Conservation (phyloP, 2,113 vertebrate species). For the Lynx canadensis region DNA sequence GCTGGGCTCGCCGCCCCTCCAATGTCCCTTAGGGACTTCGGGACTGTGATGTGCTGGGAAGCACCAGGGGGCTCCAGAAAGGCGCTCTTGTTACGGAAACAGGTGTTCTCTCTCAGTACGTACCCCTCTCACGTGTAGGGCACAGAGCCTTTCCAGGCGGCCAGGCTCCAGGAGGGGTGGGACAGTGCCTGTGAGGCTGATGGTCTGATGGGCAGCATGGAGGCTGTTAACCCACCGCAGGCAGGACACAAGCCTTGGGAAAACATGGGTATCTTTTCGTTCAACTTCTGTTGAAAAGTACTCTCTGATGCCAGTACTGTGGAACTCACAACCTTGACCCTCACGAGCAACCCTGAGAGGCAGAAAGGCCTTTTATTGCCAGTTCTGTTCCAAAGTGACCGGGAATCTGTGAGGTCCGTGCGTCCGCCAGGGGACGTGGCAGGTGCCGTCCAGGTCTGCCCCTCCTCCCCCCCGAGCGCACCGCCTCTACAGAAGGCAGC, state of each 20-base stretch:
- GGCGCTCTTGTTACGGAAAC: fast-evolving
- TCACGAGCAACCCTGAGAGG: background rate
- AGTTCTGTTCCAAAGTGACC: too few relatives aligned
- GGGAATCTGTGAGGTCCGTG: background rate
- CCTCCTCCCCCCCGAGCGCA: fast-evolving
- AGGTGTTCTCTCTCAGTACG: fast-evolving
- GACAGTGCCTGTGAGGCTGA: background rate
- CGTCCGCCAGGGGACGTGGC: fast-evolving
- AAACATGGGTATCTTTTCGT: background rate
- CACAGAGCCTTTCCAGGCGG: background rate
- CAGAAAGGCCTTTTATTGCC: background rate
- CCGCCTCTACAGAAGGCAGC: fast-evolving
- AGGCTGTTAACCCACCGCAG: fast-evolving
- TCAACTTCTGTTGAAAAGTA: background rate
- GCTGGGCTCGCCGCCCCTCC: fast-evolving
- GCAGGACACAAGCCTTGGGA: background rate
- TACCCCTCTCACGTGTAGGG: fast-evolving
- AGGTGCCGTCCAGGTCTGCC: fast-evolving
- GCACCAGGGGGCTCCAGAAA: background rate
- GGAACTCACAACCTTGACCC: fast-evolving
- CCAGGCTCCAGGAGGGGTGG: background rate
- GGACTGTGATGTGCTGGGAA: fast-evolving
- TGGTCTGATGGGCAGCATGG: background rate
- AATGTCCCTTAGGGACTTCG: fast-evolving
- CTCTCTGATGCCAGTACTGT: background rate